Evolutionary conservation across 2,888 invertebrate species (phyloP).

Genomic region (Corythucha ciliata): DNA sequence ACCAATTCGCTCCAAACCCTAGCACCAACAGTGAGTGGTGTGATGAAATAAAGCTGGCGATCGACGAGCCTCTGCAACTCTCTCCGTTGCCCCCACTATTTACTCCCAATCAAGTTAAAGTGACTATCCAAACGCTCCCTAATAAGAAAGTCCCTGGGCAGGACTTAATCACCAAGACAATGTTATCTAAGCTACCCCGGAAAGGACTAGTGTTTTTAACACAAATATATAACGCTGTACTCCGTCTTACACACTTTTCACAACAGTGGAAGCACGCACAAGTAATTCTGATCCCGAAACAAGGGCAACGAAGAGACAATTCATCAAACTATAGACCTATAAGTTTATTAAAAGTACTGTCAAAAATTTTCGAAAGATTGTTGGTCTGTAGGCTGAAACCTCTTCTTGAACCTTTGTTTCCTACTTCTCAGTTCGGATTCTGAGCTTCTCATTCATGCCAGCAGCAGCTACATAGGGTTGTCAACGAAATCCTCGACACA

Average conservation of each 20-base stretch:
- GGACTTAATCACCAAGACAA: no score
- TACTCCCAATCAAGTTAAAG: no score
- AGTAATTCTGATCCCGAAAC: background rate
- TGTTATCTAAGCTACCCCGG: background rate
- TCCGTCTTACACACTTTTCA: background rate
- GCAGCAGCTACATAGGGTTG: slow-evolving; percentile 1
- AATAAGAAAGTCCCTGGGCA: no score
- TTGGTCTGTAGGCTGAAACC: background rate
- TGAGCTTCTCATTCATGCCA: background rate
- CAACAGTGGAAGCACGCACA: no score
- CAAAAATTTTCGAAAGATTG: background rate
- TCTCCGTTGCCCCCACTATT: no score
- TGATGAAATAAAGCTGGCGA: no score
- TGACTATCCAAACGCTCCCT: no score
- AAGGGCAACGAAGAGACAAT: background rate
- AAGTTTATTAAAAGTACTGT: background rate
- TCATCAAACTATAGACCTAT: slow-evolving; percentile 1
- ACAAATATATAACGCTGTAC: background rate
- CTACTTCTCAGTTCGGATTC: background rate
- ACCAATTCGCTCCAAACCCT: no score
- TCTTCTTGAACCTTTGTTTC: background rate
- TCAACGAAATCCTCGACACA: background rate
- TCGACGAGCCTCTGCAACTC: no score
- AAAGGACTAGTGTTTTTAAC: background rate
- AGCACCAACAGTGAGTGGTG: no score